Evolutionary conservation across 2,888 invertebrate species (phyloP).

Genomic region (Eupithecia subfuscata): DNA sequence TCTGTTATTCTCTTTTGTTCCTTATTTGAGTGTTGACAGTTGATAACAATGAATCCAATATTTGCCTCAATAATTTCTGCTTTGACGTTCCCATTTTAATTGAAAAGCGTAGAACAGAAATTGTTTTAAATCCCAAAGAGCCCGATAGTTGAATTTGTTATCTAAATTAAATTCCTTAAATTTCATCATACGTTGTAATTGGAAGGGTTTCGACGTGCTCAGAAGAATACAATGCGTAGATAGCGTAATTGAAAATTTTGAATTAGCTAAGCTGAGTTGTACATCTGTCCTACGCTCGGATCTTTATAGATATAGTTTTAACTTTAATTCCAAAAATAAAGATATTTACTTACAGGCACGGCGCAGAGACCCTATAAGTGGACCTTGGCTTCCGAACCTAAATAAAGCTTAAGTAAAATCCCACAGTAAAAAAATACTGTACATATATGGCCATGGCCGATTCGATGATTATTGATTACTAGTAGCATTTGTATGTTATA

Average conservation of each 20-base stretch:
- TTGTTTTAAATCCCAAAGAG: constrained; percentile 20
- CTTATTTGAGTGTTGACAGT: neutral
- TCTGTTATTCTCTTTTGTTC: neutral
- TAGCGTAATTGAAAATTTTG: constrained; percentile 20
- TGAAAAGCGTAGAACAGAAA: constrained; percentile 17
- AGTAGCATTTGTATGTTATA: too few species aligned
- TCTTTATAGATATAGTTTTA: too few species aligned
- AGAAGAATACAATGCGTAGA: constrained; percentile 14
- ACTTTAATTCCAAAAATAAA: too few species aligned
- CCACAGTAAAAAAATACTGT: too few species aligned
- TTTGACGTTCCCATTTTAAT: constrained; percentile 7
- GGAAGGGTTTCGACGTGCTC: constrained; percentile 15
- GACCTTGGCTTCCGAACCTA: too few species aligned
- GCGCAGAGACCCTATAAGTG: too few species aligned
- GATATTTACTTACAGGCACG: too few species aligned
- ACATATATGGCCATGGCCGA: too few species aligned
- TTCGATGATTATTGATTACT: too few species aligned
- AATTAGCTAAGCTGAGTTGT: constrained; percentile 14
- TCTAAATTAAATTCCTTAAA: constrained; percentile 31
- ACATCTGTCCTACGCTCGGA: neutral
- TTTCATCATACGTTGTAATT: constrained; percentile 26
- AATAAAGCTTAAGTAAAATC: too few species aligned
- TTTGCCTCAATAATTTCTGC: neutral
- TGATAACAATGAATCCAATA: constrained; percentile 11
- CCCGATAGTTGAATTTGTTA: constrained; percentile 29